These are phyloP conservation scores for Drosophila pseudotalamancana DNA, from an alignment of 2,888 invertebrate genomes.

Conservation along the genomic window DNA sequence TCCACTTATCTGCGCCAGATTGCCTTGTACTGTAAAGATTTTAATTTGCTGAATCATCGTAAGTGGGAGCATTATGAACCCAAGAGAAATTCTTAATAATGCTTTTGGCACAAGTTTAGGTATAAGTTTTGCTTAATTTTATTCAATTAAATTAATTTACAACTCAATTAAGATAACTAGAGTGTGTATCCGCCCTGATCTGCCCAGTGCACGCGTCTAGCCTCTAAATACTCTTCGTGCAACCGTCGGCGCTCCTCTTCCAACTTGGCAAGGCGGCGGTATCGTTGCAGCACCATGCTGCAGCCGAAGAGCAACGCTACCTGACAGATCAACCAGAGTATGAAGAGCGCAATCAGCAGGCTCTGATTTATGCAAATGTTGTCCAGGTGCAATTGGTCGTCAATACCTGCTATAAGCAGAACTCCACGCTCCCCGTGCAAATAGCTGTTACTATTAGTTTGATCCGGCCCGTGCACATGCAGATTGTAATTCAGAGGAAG, in stretches of 20 bases:
- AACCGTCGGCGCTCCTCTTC: slow-evolving; percentile 85
- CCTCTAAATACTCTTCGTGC: slow-evolving; percentile 88
- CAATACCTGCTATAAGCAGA: slow-evolving; percentile 86
- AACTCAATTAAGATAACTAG: slow-evolving; percentile 52
- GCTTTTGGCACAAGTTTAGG: slow-evolving; percentile 12
- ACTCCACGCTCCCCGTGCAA: slow-evolving; percentile 87
- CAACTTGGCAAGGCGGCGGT: slow-evolving; percentile 85
- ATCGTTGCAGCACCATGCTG: slow-evolving; percentile 85
- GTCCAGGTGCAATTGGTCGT: slow-evolving; percentile 79
- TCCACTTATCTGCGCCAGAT: slow-evolving; percentile 93
- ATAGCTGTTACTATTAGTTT: slow-evolving; percentile 84
- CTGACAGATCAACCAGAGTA: slow-evolving; percentile 87
- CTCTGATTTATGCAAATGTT: slow-evolving; percentile 87
- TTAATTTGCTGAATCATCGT: slow-evolving; percentile 93
- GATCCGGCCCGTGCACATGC: slow-evolving; percentile 87
- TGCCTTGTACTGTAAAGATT: slow-evolving; percentile 91
- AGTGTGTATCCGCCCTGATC: slow-evolving; percentile 85
- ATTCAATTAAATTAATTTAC: slow-evolving; percentile 65
- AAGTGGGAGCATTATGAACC: slow-evolving; percentile 93
- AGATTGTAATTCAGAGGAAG: slow-evolving; percentile 85
- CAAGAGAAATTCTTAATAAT: slow-evolving; percentile 58
- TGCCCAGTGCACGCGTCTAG: slow-evolving; percentile 90
- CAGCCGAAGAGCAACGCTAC: slow-evolving; percentile 86
- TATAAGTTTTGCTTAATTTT: slow-evolving; percentile 61
- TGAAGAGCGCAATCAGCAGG: slow-evolving; percentile 87